Evolutionary conservation across 2,113 vertebrate genomes (phyloP), one percentile per base, ranked within the genome.

Genomic region (Amphiprion ocellaris): DNA sequence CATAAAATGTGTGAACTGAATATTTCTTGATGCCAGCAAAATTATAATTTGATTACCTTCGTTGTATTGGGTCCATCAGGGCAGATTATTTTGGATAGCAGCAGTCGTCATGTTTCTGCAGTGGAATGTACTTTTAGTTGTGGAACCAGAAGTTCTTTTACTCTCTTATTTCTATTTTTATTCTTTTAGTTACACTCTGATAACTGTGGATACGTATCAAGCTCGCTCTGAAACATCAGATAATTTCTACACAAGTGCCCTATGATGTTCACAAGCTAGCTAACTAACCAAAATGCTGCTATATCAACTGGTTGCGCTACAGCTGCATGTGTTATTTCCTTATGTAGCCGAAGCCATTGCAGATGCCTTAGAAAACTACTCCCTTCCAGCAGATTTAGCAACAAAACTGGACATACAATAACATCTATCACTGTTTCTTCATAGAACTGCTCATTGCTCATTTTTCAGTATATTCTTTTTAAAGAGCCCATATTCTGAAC

Each of bases 201-300:
- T 10, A 23, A n/a, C 16, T 24, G 49, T 26, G 6, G 24, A 37
- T 41, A 14, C 52, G 60, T 23, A 10, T 21, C 9, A 41, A 37
- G 26, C 39, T 41, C 16, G 1, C 60, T 54, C 33, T n/a, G 52
- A n/a, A 68, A 59, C n/a, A 17, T 54, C 39, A 50, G 19, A 50
- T 21, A 4, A 30, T 60, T 58, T 72, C 49, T 74, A 67, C 72
- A 59, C 74, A 85, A 83, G 71, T 79, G 68, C 68, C 55, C 77
- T 41, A 5, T 26, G 64, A 76, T 44, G 49, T 54, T 65, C 39
- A 77, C 52, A 54, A 77, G 63, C 69, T 74, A 73, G 81, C 76
- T 83, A 71, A 24, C 66, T 24, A 77, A 85, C 84, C 77, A 83
- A 81, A 85, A 70, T 37, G 65, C 61, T 81, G 67, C 65, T 39